phyloP scores from a whole-genome alignment of 2,797 vertebrate species.

The Phalloptychus januarius region DNA sequence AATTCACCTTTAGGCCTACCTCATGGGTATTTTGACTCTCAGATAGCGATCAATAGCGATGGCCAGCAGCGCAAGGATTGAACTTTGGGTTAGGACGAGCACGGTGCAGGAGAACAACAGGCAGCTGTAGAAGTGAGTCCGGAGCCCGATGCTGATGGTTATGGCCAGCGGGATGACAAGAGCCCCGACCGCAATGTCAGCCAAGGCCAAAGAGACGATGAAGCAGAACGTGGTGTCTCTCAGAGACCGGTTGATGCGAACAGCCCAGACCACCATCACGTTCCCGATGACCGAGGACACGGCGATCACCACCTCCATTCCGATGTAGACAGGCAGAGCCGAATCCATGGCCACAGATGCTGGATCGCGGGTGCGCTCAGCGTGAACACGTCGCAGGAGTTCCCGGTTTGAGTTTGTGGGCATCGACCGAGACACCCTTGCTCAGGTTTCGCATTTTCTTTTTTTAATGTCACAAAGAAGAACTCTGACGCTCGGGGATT shows the following conservation, averaged over 20 bases:
- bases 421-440: conserved; percentile 27
- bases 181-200: conserved; percentile 91
- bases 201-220: conserved; percentile 92
- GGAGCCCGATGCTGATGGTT: conserved; percentile 87
- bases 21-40: conserved; percentile 92
- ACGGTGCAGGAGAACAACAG: conserved; percentile 89
- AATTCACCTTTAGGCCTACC: conserved; percentile 81
- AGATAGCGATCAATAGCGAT: conserved; percentile 95
- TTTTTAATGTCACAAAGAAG: conserved; percentile 9
- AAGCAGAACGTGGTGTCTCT: conserved; percentile 93
- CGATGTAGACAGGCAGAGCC: conserved; percentile 85
- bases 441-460: conserved; percentile 46
- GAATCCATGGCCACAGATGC: conserved; percentile 77
- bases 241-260: conserved; percentile 90
- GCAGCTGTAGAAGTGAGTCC: conserved; percentile 91
- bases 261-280: conserved; percentile 94
- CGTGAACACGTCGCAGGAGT: conserved; percentile 33
- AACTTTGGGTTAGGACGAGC: conserved; percentile 94
- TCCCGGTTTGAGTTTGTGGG: conserved; percentile 41
- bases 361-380: conserved; percentile 40
- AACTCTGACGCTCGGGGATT: neutral
- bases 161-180: conserved; percentile 93
- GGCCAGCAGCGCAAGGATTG: conserved; percentile 92
- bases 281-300: conserved; percentile 91
- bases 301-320: conserved; percentile 90